Conservation (phyloP, 2,888 invertebrate species). For the Nomada hirtipes region DNA sequence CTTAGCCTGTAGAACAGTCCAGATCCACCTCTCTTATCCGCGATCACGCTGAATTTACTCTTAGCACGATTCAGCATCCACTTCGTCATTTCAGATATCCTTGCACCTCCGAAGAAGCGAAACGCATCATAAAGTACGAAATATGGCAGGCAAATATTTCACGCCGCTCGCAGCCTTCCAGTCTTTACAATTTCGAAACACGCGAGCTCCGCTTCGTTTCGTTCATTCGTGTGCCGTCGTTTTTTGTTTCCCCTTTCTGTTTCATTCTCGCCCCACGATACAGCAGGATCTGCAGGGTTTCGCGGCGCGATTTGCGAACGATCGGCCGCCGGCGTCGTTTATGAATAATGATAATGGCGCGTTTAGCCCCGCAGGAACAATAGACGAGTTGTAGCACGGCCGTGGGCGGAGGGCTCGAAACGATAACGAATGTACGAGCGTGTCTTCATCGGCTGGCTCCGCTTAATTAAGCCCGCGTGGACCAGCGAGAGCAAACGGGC, state of each 20-base stretch:
- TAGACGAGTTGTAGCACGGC: slow-evolving; percentile 75
- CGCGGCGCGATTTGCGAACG: slow-evolving; percentile 35
- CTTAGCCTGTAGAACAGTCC: too few species aligned
- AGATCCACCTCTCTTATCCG: too few species aligned
- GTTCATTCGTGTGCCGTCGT: not conserved
- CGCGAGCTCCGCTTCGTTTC: slow-evolving; percentile 4
- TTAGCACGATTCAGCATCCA: too few species aligned
- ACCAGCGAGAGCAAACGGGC: slow-evolving; percentile 13
- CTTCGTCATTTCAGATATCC: too few species aligned
- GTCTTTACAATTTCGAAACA: slow-evolving; percentile 15
- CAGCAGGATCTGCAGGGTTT: slow-evolving; percentile 33
- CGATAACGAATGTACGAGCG: slow-evolving; percentile 68
- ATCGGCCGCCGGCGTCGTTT: slow-evolving; percentile 66
- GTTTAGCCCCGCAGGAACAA: slow-evolving; percentile 78
- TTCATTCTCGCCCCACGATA: not conserved
- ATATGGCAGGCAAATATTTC: not conserved
- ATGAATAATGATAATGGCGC: slow-evolving; percentile 80
- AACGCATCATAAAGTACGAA: not conserved
- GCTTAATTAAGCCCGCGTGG: slow-evolving; percentile 50
- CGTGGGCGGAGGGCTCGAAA: slow-evolving; percentile 73
- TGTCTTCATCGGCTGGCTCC: slow-evolving; percentile 62
- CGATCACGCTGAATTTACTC: too few species aligned
- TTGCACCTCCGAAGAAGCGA: too few species aligned
- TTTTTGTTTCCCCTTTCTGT: too few species aligned
- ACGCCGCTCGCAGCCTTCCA: not conserved